Percentiles rank a stretch among this genome's conserved stretches.
Evolutionary conservation across 2,113 vertebrate species (phyloP).

Genomic region (Sorex araneus): DNA sequence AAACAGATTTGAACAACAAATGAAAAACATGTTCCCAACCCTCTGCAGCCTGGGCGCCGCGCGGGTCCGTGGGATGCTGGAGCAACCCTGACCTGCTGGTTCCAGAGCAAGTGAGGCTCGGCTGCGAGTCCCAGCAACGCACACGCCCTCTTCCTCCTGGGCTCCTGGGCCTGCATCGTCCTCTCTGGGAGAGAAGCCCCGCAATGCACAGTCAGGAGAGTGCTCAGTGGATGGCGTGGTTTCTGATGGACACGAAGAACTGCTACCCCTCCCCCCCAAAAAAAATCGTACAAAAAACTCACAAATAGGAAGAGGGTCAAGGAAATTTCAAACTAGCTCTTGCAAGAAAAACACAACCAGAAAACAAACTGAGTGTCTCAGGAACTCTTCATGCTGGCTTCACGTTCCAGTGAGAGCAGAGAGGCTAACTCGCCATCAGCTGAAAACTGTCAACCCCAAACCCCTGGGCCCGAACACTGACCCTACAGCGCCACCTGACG

Average conservation of each 20-base stretch:
- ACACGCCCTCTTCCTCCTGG: too few species aligned
- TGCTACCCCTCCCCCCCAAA: background rate
- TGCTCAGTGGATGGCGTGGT: too few species aligned
- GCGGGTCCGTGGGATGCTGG: too few species aligned
- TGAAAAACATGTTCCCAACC: background rate
- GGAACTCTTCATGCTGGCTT: conserved; percentile 2
- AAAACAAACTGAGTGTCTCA: conserved; percentile 9
- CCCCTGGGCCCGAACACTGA: background rate
- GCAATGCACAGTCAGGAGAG: too few species aligned
- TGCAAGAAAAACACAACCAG: background rate
- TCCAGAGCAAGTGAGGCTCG: too few species aligned
- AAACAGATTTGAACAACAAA: conserved; percentile 49
- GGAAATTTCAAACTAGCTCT: conserved; percentile 35
- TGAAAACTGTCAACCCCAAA: background rate
- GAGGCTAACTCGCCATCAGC: conserved; percentile 47
- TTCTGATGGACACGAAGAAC: too few species aligned
- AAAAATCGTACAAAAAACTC: background rate
- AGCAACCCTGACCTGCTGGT: too few species aligned
- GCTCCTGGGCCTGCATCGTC: too few species aligned
- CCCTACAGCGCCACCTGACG: conserved; percentile 77
- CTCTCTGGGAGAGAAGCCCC: too few species aligned
- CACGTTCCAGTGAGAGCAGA: conserved; percentile 49
- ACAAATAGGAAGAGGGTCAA: background rate
- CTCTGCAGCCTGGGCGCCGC: too few species aligned
- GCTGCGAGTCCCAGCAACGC: too few species aligned